Evolutionary conservation across 2,113 vertebrate species (phyloP).

Genomic region (Callipepla californica): DNA sequence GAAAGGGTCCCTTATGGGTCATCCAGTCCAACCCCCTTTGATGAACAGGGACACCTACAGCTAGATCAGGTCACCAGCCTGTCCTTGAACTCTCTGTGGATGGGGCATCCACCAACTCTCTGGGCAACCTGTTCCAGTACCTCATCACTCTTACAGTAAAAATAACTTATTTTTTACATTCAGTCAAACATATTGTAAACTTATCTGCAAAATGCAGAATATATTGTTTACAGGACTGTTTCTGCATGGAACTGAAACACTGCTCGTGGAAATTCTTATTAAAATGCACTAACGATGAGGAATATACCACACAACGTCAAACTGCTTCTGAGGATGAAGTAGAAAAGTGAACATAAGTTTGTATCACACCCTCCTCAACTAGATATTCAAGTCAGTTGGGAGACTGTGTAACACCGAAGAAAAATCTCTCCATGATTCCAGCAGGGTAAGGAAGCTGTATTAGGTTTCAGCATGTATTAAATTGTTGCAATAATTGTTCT

Average conservation of each 20-base stretch:
- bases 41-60: not conserved
- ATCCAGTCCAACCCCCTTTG: not conserved
- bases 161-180: too few relatives aligned
- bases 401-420: not conserved
- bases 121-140: too few relatives aligned
- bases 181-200: too few relatives aligned
- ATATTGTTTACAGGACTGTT: rapidly evolving
- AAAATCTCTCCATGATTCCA: not conserved
- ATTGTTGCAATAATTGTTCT: not conserved
- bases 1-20: not conserved
- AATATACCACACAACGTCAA: not conserved
- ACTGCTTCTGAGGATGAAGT: not conserved
- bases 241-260: not conserved
- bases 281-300: not conserved
- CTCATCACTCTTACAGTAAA: too few relatives aligned
- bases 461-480: not conserved
- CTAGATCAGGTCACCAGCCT: not conserved
- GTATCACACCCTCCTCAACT: not conserved
- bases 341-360: not conserved
- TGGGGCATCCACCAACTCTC: too few relatives aligned
- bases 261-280: not conserved
- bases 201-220: not conserved
- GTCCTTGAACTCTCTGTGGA: not conserved
- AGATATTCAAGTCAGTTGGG: not conserved
- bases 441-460: not conserved